Evolutionary conservation across 2,797 vertebrate species (phyloP), one percentile per base, ranked within the genome.

Genomic region (Halcyon leucocephala): DNA sequence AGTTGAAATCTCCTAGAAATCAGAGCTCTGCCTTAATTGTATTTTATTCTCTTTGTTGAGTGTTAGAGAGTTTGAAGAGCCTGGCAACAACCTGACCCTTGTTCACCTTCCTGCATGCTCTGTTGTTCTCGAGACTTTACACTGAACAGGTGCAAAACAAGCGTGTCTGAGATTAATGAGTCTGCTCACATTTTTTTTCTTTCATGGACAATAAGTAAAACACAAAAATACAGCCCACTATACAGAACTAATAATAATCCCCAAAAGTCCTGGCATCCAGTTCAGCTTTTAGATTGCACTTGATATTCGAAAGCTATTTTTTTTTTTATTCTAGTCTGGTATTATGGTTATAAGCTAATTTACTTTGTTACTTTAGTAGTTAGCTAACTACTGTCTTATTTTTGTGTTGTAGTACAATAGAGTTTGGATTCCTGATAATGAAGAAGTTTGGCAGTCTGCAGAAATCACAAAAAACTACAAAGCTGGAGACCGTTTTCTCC

Each of bases 361-460:
- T 37, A 37, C 37, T 37, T 37, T 37, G 37, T 37, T 37, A 37
- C 37, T 37, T 37, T 37, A 37, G 37, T 37, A 37, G 37, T 37
- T 37, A 69, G 20, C 39, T 90, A 72, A 91, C 37, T 33, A 4
- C 81, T 61, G 8, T 28, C 70, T 92, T 90, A 15, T 77, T 96
- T 89, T 94, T 54, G 86, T 95, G 31, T 70, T 71, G n/a, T 71
- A 99, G 99, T 99, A 98, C 97, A 99, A 99, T 96, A 98, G 99
- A 96, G 99, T 99, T 51, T 99, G 99, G 99, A 99, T 99, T 76
- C 99, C 99, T 46, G 98, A 99, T 97, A 72, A 96, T 7, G 98
- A 99, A 72, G 98, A 99, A 93, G 99, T 99, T 44, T 99, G 99
- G 99, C 99, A 98, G 91, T 99, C 99, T 31, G 99, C 99, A 9